These are phyloP conservation scores for Planococcus citri DNA, from an alignment of 1,140 invertebrate genomes.

Conservation along the genomic window DNA sequence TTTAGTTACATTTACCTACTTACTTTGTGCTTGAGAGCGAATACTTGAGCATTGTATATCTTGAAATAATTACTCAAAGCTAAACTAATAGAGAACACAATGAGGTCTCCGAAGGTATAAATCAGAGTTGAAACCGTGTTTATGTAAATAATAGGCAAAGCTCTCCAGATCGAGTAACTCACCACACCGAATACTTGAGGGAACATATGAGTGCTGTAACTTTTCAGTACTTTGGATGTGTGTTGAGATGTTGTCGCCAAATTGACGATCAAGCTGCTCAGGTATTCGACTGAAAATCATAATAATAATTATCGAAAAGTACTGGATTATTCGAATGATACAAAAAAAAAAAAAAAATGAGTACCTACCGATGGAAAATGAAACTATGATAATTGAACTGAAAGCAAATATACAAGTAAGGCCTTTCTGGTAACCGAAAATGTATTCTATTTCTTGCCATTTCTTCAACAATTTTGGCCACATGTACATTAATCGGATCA, in stretches of 20 bases:
- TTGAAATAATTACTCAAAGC: slow-evolving; percentile 25
- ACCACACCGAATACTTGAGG: slow-evolving; percentile 25
- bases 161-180: slow-evolving; percentile 22
- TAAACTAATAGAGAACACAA: slow-evolving; percentile 25
- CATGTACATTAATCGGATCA: slow-evolving; percentile 34
- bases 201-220: slow-evolving; percentile 20
- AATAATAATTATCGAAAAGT: no score
- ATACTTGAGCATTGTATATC: slow-evolving; percentile 22
- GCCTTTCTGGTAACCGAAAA: slow-evolving; percentile 25
- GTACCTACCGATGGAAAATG: slow-evolving; percentile 22
- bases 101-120: slow-evolving; percentile 23
- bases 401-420: slow-evolving; percentile 22
- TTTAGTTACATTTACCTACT: no score
- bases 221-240: slow-evolving; percentile 22
- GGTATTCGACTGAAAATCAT: slow-evolving; percentile 24
- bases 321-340: no score
- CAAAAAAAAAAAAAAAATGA: no score
- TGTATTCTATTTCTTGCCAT: slow-evolving; percentile 24
- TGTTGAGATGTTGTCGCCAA: slow-evolving; percentile 13
- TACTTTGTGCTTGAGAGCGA: slow-evolving; percentile 22
- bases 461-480: slow-evolving; percentile 27
- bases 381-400: slow-evolving; percentile 20
- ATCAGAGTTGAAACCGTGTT: slow-evolving; percentile 24
- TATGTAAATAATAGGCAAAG: slow-evolving; percentile 15
- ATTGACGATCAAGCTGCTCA: slow-evolving; percentile 21